Conservation (phyloP, 2,888 invertebrate species). For the Helicoverpa assulta region DNA sequence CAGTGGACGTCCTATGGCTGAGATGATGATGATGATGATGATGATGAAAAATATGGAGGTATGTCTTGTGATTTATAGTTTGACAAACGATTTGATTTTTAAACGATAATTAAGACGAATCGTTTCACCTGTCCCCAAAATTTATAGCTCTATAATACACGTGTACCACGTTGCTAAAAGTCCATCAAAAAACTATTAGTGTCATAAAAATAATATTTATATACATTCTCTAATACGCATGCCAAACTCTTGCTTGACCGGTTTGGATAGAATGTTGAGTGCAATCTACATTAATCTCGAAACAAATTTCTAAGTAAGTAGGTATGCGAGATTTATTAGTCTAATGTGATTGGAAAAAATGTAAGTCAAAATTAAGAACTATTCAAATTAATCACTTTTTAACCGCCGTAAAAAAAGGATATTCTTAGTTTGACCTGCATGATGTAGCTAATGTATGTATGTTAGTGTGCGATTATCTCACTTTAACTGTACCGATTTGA, state of each 20-base stretch:
- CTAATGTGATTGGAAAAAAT: not conserved
- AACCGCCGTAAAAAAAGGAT: too few relatives aligned
- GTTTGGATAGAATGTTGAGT: constrained; percentile 30
- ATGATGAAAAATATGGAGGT: too few relatives aligned
- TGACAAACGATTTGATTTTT: too few relatives aligned
- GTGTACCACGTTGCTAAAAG: constrained; percentile 14
- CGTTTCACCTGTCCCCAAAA: constrained; percentile 1
- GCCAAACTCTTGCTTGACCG: constrained; percentile 21
- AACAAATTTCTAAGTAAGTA: constrained; percentile 30
- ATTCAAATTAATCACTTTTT: not conserved
- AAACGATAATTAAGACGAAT: not conserved
- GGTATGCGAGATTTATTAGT: not conserved
- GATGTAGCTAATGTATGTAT: too few relatives aligned
- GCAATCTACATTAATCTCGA: constrained; percentile 42
- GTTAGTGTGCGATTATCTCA: too few relatives aligned
- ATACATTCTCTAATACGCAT: constrained; percentile 21
- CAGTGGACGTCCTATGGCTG: too few relatives aligned
- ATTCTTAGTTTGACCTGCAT: too few relatives aligned
- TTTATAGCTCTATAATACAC: constrained; percentile 16
- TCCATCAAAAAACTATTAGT: constrained; percentile 26
- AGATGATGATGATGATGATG: too few relatives aligned
- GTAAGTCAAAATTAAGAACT: not conserved
- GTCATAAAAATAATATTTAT: constrained; percentile 25
- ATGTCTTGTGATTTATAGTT: too few relatives aligned
- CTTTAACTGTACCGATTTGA: too few relatives aligned